Evolutionary conservation across 2,888 invertebrate genomes (phyloP).

Genomic region (Lymantria monacha): DNA sequence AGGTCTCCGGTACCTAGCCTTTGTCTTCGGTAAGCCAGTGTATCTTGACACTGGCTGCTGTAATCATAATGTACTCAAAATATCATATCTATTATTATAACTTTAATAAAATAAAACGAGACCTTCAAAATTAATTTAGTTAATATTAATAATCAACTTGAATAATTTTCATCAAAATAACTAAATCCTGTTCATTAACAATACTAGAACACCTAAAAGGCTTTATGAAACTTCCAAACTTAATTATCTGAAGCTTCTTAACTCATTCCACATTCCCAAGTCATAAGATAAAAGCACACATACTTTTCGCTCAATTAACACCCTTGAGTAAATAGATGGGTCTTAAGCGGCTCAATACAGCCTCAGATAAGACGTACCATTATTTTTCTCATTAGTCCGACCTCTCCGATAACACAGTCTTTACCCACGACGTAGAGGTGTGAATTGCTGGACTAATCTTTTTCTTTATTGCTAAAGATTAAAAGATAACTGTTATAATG

Average conservation of each 20-base stretch:
- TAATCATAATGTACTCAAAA: too few relatives aligned
- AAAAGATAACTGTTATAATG: slow-evolving; percentile 37
- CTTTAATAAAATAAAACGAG: too few relatives aligned
- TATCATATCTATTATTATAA: too few relatives aligned
- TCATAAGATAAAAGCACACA: slow-evolving; percentile 28
- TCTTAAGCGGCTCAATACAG: slow-evolving; percentile 28
- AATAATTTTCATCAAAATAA: too few relatives aligned
- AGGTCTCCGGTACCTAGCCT: too few relatives aligned
- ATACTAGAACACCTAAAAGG: too few relatives aligned
- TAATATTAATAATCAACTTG: too few relatives aligned
- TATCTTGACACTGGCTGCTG: too few relatives aligned
- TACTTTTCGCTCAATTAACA: slow-evolving; percentile 32
- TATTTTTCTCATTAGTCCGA: slow-evolving; percentile 39
- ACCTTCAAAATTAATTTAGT: too few relatives aligned
- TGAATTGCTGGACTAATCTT: slow-evolving; percentile 44
- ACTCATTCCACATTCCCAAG: slow-evolving; percentile 10
- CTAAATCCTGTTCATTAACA: too few relatives aligned
- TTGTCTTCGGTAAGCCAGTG: too few relatives aligned
- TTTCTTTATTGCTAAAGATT: slow-evolving; percentile 41
- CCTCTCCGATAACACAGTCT: slow-evolving; percentile 34
- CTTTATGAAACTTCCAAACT: not conserved
- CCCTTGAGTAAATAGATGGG: slow-evolving; percentile 25
- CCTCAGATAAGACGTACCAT: slow-evolving; percentile 31
- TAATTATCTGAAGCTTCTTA: slow-evolving; percentile 1
- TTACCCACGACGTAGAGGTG: slow-evolving; percentile 29